Conservation (phyloP, 2,888 invertebrate species). For the Crocallis elinguaria region DNA sequence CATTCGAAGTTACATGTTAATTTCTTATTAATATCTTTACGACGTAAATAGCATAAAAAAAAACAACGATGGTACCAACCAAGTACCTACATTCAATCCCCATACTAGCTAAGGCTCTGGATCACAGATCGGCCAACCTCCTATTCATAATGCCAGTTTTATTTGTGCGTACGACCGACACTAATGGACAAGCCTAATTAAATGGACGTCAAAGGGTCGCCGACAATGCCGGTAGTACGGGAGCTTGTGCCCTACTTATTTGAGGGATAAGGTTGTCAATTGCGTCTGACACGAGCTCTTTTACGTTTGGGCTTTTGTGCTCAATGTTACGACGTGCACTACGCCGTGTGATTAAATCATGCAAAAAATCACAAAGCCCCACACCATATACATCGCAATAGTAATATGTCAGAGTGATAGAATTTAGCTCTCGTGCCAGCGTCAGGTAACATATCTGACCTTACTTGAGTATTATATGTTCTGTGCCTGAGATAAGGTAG, state of each 20-base stretch:
- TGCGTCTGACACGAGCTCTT: background rate
- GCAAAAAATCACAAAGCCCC: slow-evolving; percentile 1
- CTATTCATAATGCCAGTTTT: slow-evolving; percentile 64
- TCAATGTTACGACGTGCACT: background rate
- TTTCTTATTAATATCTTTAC: too few species aligned
- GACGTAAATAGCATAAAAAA: too few species aligned
- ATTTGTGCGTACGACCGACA: slow-evolving; percentile 54
- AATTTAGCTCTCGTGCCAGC: too few species aligned
- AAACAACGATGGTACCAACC: too few species aligned
- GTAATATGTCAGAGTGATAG: too few species aligned
- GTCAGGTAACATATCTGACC: too few species aligned
- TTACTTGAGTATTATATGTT: too few species aligned
- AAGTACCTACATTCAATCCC: background rate
- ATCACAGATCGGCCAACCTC: slow-evolving; percentile 41
- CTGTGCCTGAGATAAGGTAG: too few species aligned
- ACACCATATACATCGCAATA: too few species aligned
- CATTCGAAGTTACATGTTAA: too few species aligned
- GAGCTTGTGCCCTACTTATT: slow-evolving; percentile 18
- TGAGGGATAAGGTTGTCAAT: slow-evolving; percentile 8
- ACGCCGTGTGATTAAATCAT: slow-evolving; percentile 34
- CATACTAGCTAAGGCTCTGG: slow-evolving; percentile 7
- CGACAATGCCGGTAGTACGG: slow-evolving; percentile 13
- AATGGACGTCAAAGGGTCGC: slow-evolving; percentile 58
- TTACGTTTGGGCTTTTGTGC: slow-evolving; percentile 2
- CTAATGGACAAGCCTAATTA: slow-evolving; percentile 71